phyloP scores from a whole-genome alignment of 2,797 vertebrate species.

The Poecilia picta region DNA sequence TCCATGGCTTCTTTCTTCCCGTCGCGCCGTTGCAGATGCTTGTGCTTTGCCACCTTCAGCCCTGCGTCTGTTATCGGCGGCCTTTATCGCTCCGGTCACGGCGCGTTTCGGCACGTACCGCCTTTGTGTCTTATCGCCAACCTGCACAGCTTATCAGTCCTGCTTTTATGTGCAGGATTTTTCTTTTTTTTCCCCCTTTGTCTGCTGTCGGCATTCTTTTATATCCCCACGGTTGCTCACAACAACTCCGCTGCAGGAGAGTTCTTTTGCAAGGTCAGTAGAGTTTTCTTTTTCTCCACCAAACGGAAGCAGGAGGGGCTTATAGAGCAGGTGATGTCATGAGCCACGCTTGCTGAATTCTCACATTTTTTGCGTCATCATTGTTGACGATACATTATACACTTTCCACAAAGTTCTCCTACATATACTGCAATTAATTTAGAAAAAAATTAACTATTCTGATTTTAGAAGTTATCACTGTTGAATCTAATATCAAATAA shows the following conservation, averaged over 20 bases:
- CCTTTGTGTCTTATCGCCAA: constrained; percentile 80
- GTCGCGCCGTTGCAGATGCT: constrained; percentile 48
- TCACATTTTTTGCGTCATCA: neutral
- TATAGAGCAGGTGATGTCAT: constrained; percentile 12
- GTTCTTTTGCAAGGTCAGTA: constrained; percentile 34
- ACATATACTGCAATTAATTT: neutral
- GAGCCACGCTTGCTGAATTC: constrained; percentile 6
- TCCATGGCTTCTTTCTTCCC: constrained; percentile 41
- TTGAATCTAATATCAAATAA: constrained; percentile 6
- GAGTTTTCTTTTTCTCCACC: constrained; percentile 34
- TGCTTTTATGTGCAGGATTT: constrained; percentile 68
- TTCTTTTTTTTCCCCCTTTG: constrained; percentile 28
- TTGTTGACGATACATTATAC: neutral
- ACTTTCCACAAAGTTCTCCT: neutral
- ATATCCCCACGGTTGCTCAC: constrained; percentile 62
- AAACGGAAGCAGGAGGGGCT: constrained; percentile 35
- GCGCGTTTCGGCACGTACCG: constrained; percentile 78
- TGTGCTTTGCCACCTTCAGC: constrained; percentile 68
- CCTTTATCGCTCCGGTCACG: constrained; percentile 73
- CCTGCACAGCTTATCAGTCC: constrained; percentile 77
- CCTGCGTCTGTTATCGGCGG: constrained; percentile 56
- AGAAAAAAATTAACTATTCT: neutral
- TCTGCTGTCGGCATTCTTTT: constrained; percentile 66
- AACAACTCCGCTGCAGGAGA: constrained; percentile 57
- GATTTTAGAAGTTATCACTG: neutral